Conservation (phyloP, 2,797 vertebrate genomes). For the Characodon lateralis region DNA sequence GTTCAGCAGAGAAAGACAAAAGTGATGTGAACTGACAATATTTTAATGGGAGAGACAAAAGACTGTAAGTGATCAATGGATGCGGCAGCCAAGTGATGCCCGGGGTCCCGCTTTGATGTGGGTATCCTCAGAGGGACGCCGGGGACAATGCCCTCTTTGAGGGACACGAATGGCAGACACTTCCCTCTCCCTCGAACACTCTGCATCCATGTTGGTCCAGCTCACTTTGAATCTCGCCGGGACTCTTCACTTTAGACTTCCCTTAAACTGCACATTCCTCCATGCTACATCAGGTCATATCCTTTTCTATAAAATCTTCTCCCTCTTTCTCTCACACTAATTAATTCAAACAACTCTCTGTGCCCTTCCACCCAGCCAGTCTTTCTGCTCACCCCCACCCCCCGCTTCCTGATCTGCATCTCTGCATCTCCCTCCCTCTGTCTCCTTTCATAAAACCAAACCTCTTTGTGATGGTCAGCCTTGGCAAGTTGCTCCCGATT, state of each 20-base stretch:
- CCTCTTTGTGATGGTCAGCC: conserved; percentile 82
- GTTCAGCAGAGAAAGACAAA: conserved; percentile 84
- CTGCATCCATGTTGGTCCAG: conserved; percentile 40
- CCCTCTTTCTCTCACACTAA: conserved; percentile 74
- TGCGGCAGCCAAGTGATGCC: conserved; percentile 84
- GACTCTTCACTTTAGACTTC: conserved; percentile 39
- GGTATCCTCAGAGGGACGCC: conserved; percentile 79
- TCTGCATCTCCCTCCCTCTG: conserved; percentile 66
- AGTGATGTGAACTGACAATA: conserved; percentile 87
- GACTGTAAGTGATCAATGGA: conserved; percentile 88
- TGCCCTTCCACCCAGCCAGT: conserved; percentile 65
- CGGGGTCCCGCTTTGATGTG: conserved; percentile 84
- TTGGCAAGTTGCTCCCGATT: conserved; percentile 85
- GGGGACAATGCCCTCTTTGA: conserved; percentile 87
- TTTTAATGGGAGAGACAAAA: conserved; percentile 85
- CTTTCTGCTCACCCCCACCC: conserved; percentile 37
- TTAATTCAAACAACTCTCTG: conserved; percentile 81
- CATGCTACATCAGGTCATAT: conserved; percentile 64
- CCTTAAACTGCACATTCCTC: conserved; percentile 41
- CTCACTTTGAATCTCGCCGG: conserved; percentile 32
- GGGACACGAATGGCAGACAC: conserved; percentile 79
- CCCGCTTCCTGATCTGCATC: conserved; percentile 50
- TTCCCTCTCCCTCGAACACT: conserved; percentile 68
- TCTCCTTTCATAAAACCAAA: conserved; percentile 80
- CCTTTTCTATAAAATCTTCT: conserved; percentile 66